These are phyloP conservation scores for Phalangium opilio DNA, from an alignment of 2,888 invertebrate species.

Conservation along the genomic window DNA sequence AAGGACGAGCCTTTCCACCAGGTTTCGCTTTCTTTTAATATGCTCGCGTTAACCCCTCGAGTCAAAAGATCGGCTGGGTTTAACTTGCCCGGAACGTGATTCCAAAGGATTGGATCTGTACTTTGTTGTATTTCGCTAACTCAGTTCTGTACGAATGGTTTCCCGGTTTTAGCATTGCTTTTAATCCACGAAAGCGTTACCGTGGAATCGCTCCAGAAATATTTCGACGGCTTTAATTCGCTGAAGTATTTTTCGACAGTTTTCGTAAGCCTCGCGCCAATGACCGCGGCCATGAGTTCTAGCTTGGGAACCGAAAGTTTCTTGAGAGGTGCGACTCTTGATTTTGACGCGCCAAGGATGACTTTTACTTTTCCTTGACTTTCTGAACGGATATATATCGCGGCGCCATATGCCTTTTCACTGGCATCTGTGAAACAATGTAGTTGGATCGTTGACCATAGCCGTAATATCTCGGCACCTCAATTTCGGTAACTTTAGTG, in stretches of 20 bases:
- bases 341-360: conserved; percentile 15
- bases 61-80: conserved; percentile 25
- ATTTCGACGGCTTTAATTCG: background rate
- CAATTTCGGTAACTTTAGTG: too few relatives aligned
- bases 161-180: conserved; percentile 8
- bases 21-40: conserved; percentile 4
- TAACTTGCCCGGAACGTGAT: conserved; percentile 16
- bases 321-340: conserved; percentile 20
- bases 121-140: conserved; percentile 18
- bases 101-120: conserved; percentile 12
- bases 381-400: conserved; percentile 15
- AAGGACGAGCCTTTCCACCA: conserved; percentile 24
- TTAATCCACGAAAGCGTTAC: conserved; percentile 19
- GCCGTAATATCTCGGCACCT: too few relatives aligned
- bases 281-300: conserved; percentile 16
- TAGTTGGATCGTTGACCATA: too few relatives aligned
- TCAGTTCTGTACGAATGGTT: conserved; percentile 20
- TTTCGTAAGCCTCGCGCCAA: background rate
- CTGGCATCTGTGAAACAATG: conserved; percentile 18
- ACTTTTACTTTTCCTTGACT: background rate
- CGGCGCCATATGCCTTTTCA: conserved; percentile 18
- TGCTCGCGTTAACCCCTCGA: conserved; percentile 16
- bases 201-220: conserved; percentile 17
- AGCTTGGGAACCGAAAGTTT: conserved; percentile 18
- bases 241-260: too few relatives aligned